Base-by-base conservation (phyloP, 2,888 invertebrate species). In the Osmoderma eremita region DNA sequence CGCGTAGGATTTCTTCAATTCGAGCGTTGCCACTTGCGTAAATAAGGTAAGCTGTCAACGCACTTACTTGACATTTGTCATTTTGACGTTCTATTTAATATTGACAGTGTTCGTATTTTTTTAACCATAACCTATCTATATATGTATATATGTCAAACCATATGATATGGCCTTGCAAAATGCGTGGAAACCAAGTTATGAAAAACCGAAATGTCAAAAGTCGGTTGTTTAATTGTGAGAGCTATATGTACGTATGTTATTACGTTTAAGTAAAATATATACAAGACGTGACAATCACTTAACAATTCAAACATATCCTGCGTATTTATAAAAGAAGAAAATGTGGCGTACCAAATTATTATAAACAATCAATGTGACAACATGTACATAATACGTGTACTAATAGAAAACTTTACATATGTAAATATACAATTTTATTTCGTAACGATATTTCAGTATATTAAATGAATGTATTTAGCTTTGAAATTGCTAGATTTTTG, bases 381-480 rank as follows among this genome's bases (percentile, higher is more conserved):
- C 58, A 61, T 58, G 10, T 61, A 48, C n/a, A 4, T 58, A 24
- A 42, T 13, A 15, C 22, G 41, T 56, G 15, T 45, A 24, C 30
- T 61, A 48, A 48, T 48, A 8, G 15, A 53, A 24, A 38, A 38
- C 18, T 61, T 15, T 42, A 58, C 10, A 10, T 12, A 45, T 61
- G 58, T 61, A 61, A 42, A 61, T 61, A 61, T 45, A 61, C 12
- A 39, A 61, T 45, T 45, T 61, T 61, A 61, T 61, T 61, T 61
- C 36, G 45, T 45, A 61, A 45, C 58, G 45, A 45, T 24, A 30
- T 61, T 61, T 45, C 58, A 18, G 17, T 36, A 30, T 45, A 48
- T 24, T 20, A 64, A 72, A 69, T 63, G 67, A 20, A 63, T 73
- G 30, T 61, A 56, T 54, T 13, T 53, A 53, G 36, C 41, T 22